phyloP scores from a whole-genome alignment of 2,888 invertebrate genomes.

The Drosophila parthenogenetica region DNA sequence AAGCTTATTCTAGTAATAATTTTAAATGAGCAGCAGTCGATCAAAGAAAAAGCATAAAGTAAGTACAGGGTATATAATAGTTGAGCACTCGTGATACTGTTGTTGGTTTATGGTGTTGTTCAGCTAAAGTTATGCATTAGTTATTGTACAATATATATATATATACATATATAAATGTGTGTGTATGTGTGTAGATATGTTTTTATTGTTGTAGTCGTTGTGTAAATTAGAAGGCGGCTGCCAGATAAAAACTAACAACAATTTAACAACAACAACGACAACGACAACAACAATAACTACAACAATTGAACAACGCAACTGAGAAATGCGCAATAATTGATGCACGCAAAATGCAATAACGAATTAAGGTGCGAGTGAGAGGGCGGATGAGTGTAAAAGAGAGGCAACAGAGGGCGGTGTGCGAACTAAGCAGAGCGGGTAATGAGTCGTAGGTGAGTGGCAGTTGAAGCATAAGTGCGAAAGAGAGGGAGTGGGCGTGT shows the following conservation, averaged over 20 bases:
- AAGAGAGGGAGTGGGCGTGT: neutral
- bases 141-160: slow-evolving; percentile 65
- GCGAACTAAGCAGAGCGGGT: slow-evolving; percentile 22
- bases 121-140: slow-evolving; percentile 69
- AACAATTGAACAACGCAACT: slow-evolving; percentile 68
- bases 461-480: slow-evolving; percentile 2
- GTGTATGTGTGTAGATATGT: slow-evolving; percentile 35
- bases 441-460: slow-evolving; percentile 52
- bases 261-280: slow-evolving; percentile 19
- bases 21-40: no score
- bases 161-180: no score
- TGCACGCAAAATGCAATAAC: slow-evolving; percentile 76
- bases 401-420: slow-evolving; percentile 5
- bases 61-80: neutral
- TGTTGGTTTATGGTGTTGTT: slow-evolving; percentile 21
- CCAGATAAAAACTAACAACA: slow-evolving; percentile 61
- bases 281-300: slow-evolving; percentile 25
- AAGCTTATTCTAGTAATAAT: no score
- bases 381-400: neutral
- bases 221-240: slow-evolving; percentile 77
- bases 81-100: neutral
- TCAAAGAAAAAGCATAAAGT: no score
- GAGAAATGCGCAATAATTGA: slow-evolving; percentile 78
- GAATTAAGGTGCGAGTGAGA: slow-evolving; percentile 49
- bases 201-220: slow-evolving; percentile 56